phyloP scores from a whole-genome alignment of 2,113 vertebrate species.

The Gallinago undulata region DNA sequence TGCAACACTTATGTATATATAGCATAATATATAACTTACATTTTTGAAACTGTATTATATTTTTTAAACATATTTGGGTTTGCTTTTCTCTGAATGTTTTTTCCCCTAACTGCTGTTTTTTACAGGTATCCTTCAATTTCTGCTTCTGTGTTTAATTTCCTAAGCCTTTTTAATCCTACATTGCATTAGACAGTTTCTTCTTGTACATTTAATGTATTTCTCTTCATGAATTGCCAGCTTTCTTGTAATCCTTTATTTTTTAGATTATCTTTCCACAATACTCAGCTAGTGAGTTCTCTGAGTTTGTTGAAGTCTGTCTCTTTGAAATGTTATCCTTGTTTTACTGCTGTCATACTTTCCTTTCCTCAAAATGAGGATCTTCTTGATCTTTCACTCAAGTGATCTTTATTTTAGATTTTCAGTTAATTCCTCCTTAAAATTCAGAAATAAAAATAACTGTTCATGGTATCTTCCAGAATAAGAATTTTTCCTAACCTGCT shows the following conservation, averaged over 20 bases:
- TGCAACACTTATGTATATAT: background rate
- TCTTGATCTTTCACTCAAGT: background rate
- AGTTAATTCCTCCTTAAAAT: background rate
- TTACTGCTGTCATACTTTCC: background rate
- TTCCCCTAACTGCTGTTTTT: background rate
- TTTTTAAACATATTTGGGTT: background rate
- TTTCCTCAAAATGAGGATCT: background rate
- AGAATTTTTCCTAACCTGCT: background rate
- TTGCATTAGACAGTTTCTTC: background rate
- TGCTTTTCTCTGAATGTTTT: background rate
- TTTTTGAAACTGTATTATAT: background rate
- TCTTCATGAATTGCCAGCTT: background rate
- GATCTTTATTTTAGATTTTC: background rate
- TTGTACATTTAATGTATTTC: background rate
- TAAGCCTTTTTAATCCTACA: background rate
- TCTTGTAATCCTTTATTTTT: background rate
- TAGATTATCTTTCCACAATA: background rate
- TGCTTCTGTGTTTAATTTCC: background rate
- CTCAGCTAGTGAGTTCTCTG: background rate
- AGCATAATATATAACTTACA: background rate
- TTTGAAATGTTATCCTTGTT: background rate
- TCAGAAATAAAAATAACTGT: background rate
- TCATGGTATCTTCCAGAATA: background rate
- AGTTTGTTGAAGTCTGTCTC: background rate
- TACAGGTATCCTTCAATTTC: background rate